phyloP scores from a whole-genome alignment of 2,113 vertebrate species.

The Chelonoidis abingdonii region DNA sequence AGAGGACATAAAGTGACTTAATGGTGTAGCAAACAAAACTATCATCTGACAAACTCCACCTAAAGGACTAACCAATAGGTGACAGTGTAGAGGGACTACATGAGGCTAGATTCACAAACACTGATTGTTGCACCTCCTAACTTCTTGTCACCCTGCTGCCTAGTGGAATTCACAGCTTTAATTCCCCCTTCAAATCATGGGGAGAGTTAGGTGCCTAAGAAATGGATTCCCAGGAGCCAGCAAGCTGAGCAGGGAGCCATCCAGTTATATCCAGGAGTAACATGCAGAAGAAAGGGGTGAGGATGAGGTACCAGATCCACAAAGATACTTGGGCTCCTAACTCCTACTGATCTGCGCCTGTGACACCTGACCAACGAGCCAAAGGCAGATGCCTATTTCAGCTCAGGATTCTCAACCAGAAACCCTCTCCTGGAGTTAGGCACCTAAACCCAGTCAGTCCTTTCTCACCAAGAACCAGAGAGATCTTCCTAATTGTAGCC shows the following conservation, averaged over 20 bases:
- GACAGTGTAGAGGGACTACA: neutral
- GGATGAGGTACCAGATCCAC: neutral
- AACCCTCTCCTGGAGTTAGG: neutral
- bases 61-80: neutral
- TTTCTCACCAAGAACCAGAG: neutral
- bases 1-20: fast-evolving
- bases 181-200: neutral
- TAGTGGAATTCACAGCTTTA: neutral
- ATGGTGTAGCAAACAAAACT: neutral
- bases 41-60: fast-evolving
- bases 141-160: neutral
- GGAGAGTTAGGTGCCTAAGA: neutral
- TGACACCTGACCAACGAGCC: neutral
- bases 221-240: neutral
- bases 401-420: neutral
- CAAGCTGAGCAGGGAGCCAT: neutral
- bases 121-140: neutral
- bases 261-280: neutral
- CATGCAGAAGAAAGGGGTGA: neutral
- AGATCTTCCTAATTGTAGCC: neutral
- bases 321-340: neutral
- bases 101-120: neutral
- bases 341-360: neutral
- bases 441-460: neutral
- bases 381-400: neutral